A percentile compares a stretch with the other conserved stretches of the same genome.
Evolutionary conservation across 2,113 vertebrate genomes (phyloP).

Genomic region (Gallinago jamesoni): DNA sequence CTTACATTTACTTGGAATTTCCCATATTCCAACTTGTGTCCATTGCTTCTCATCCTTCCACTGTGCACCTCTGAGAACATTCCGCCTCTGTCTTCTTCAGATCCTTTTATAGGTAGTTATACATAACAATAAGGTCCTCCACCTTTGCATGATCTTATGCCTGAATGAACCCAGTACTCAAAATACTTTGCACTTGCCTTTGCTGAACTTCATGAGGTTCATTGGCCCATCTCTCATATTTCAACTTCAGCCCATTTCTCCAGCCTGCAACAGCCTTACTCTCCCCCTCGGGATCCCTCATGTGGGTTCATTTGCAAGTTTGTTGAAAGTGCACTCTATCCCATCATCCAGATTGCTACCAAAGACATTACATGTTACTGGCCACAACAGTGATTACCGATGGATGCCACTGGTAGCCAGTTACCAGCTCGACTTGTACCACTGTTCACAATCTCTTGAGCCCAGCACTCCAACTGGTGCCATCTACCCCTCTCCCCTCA

Average conservation of each 20-base stretch:
- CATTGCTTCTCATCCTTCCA: background rate
- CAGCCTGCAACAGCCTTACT: background rate
- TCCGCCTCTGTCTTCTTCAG: background rate
- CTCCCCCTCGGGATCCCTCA: background rate
- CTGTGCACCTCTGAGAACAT: background rate
- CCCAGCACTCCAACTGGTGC: background rate
- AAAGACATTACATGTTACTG: background rate
- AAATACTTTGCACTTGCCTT: background rate
- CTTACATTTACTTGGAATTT: background rate
- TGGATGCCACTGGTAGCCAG: background rate
- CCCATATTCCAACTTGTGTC: background rate
- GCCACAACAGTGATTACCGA: background rate
- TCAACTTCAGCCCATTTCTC: background rate
- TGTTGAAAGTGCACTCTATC: background rate
- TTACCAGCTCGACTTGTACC: background rate
- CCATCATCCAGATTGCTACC: background rate
- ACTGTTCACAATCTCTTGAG: background rate
- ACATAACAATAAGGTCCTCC: background rate
- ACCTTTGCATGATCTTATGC: background rate
- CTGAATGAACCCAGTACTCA: background rate
- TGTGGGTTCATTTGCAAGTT: background rate
- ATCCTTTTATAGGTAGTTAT: background rate
- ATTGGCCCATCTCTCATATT: too few species aligned
- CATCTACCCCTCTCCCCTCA: background rate
- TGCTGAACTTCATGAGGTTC: background rate